Evolutionary conservation across 1,140 invertebrate genomes (phyloP).

Genomic region (Eriocheir sinensis): DNA sequence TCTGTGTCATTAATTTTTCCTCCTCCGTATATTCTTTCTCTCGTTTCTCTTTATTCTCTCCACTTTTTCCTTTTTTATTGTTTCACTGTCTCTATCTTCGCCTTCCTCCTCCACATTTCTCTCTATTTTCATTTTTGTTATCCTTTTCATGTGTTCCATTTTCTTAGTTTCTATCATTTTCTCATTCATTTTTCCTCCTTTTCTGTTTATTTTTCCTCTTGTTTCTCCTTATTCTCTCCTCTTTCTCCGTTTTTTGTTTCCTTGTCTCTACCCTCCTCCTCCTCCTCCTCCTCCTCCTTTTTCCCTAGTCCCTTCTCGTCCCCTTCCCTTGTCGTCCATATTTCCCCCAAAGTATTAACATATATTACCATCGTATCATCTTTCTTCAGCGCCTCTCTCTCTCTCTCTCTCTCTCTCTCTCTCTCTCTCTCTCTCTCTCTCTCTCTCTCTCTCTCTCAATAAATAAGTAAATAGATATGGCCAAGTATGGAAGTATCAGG

Average conservation of each 20-base stretch:
- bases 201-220: background rate
- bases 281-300: background rate
- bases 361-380: constrained; percentile 25
- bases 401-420: constrained; percentile 22
- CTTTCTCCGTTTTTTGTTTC: no score
- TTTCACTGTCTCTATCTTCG: no score
- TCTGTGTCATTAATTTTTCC: no score
- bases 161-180: background rate
- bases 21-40: background rate
- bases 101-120: background rate
- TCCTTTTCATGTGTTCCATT: background rate
- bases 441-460: background rate
- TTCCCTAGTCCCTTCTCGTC: no score
- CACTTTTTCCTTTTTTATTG: no score
- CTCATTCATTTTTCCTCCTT: background rate
- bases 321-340: background rate
- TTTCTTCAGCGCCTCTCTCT: constrained; percentile 4
- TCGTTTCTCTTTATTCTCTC: no score
- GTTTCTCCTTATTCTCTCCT: background rate
- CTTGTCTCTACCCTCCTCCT: background rate
- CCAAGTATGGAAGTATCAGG: no score
- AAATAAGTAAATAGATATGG: no score
- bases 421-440: constrained; percentile 22
- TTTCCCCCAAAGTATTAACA: constrained; percentile 26
- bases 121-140: background rate